Evolutionary conservation across 1,140 invertebrate genomes (phyloP), one percentile per base, ranked within the genome.

Genomic region (Aphelenchoides besseyi): DNA sequence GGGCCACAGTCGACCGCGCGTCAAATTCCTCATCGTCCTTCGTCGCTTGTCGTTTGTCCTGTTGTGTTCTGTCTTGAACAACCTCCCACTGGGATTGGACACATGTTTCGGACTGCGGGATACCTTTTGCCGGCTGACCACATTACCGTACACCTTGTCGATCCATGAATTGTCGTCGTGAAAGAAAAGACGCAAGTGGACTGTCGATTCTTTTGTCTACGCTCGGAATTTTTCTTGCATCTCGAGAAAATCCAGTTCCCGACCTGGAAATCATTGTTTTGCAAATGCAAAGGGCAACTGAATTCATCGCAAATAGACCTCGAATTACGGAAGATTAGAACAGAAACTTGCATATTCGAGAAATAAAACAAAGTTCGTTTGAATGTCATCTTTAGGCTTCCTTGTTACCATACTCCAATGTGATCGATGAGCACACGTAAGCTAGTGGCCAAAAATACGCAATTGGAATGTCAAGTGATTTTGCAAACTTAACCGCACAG

Each of bases 11-110:
- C 41, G 41, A 23, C 41, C 41, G 41, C 41, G 41, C 41, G 55
- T 59, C 55, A 8, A 74, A 18, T 28, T 72, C 61, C 30, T 33
- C 18, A 18, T 73, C 69, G 26, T 73, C 71, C 18, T 54, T 64
- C 9, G 66, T 67, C 23, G 66, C 71, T 32, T 36, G 23, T 23
- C 26, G 33, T n/a, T 69, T 59, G 18, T 18, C 55, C 55, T 5
- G 5, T 59, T 59, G 55, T 59, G 55, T 18, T 5, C 55, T 33
- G 26, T 5, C 12, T 48, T 48, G 41, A 48, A 48, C 41, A 48
- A 48, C 32, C 55, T 59, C 55, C 55, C 55, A 59, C 55, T 59
- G 55, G 18, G 55, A 18, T 23, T 33, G 55, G 55, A 59, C 55
- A 59, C 55, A 59, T 59, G 55, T 59, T 59, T 59, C 18, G 55